Base-by-base conservation (phyloP, 1,140 invertebrate species). In the Samia ricini region DNA sequence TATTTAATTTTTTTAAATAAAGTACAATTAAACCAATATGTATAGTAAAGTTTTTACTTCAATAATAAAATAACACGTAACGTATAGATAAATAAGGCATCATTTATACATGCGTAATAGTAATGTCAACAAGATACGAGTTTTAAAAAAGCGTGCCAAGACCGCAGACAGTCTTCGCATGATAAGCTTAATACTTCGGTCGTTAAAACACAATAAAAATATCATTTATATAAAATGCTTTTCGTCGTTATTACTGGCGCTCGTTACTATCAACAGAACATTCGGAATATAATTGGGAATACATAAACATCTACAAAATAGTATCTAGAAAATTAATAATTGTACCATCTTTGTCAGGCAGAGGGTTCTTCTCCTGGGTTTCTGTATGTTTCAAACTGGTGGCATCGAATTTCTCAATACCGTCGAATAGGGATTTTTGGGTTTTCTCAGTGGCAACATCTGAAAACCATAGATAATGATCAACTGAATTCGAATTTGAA, bases 291-390 rank as follows among this genome's bases (percentile, higher is more conserved):
- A 52, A 52, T 52, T 52, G 21, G 21, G 2, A 12, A 52, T n/a
- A 36, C 4, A 7, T 21, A 21, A 21, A 8, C 21, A 8, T 4
- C 4, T 52, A 52, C 19, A 52, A 52, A 52, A 52, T 12, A 23
- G 3, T 23, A 21, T n/a, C n/a, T 52, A 52, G 21, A 5, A 52
- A 15, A 52, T 12, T 42, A 7, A 51, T 23, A 22, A 7, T 22
- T 55, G 63, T 93, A 99, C 97, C 97, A 92, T 97, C 96, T 94
- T 98, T 97, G 83, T 97, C 97, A 51, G 98, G 98, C 74, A 99
- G 93, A 50, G 96, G 94, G 87, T 98, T 97, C 89, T 99, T 99
- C 85, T 98, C 97, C 77, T 96, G 93, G 29, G 97, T 98, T 88
- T 97, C 95, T 21, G 97, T 96, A 81, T 97, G 97, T 91, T 98